Conservation (phyloP, 1,140 invertebrate species). For the Sarcophaga peregrina region DNA sequence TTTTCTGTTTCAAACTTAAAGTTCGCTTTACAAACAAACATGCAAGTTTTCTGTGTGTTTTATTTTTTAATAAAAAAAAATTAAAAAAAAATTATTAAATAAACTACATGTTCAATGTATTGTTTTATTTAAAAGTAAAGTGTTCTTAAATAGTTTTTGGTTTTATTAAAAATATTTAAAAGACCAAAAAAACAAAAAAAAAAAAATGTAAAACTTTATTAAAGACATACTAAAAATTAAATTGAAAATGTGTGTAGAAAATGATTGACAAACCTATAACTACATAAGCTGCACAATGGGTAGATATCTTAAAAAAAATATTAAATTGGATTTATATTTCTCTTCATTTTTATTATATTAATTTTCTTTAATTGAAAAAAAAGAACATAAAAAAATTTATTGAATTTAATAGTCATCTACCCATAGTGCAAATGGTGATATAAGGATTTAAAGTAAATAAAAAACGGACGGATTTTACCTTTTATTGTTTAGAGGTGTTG, state of each 20-base stretch:
- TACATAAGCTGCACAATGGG: not conserved
- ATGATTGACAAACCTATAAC: not conserved
- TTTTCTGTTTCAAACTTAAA: no score
- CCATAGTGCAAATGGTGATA: no score
- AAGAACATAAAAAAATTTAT: no score
- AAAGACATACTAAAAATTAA: not conserved
- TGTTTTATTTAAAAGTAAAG: not conserved
- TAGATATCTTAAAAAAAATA: not conserved
- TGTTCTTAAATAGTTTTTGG: not conserved
- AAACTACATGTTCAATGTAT: not conserved
- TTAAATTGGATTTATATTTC: no score
- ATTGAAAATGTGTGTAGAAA: not conserved
- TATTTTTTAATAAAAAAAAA: conserved; percentile 27
- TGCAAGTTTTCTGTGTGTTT: conserved; percentile 2
- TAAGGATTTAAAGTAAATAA: not conserved
- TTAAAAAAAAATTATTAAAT: not conserved
- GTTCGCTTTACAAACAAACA: conserved; percentile 38
- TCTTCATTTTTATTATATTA: no score
- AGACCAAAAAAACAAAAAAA: not conserved
- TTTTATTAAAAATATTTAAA: not conserved
- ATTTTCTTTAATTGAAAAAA: no score
- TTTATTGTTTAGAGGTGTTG: conserved; percentile 12
- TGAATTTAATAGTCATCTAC: no score
- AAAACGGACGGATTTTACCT: conserved; percentile 23
- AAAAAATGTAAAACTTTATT: not conserved